These are phyloP conservation scores for Capreolus pygargus DNA, from an alignment of 2,113 vertebrate species.

Conservation along the genomic window DNA sequence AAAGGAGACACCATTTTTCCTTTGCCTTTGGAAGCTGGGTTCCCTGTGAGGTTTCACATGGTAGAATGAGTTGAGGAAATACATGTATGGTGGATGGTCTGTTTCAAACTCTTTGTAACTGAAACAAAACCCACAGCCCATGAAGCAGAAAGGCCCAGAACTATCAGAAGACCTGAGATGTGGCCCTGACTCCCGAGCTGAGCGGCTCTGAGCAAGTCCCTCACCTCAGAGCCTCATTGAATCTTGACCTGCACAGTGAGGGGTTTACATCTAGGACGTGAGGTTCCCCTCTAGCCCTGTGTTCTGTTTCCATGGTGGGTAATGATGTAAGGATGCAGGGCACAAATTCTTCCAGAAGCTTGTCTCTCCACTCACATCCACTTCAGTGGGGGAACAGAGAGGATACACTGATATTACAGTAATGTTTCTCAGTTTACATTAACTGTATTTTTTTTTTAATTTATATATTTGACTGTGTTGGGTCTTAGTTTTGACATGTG, in stretches of 20 bases:
- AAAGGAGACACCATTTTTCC: background rate
- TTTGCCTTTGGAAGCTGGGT: background rate
- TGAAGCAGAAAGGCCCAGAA: background rate
- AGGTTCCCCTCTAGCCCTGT: background rate
- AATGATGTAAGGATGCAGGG: background rate
- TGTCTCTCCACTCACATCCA: conserved; percentile 8
- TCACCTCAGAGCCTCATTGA: background rate
- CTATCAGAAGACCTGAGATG: background rate
- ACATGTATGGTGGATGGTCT: background rate
- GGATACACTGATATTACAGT: background rate
- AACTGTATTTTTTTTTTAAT: background rate
- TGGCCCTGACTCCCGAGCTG: background rate
- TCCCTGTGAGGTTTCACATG: background rate
- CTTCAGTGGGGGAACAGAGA: background rate
- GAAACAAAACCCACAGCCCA: background rate
- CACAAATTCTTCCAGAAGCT: background rate
- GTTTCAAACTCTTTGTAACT: background rate
- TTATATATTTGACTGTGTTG: background rate
- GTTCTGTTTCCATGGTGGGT: conserved; percentile 36
- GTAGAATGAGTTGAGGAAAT: background rate
- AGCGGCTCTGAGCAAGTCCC: background rate
- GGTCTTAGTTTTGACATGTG: background rate
- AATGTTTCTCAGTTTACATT: background rate
- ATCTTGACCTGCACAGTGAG: background rate
- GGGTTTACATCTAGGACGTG: background rate